A percentile compares a stretch with the other conserved stretches of the same genome.
Evolutionary conservation across 2,888 invertebrate genomes (phyloP).

Genomic region (Nasonia oneida): DNA sequence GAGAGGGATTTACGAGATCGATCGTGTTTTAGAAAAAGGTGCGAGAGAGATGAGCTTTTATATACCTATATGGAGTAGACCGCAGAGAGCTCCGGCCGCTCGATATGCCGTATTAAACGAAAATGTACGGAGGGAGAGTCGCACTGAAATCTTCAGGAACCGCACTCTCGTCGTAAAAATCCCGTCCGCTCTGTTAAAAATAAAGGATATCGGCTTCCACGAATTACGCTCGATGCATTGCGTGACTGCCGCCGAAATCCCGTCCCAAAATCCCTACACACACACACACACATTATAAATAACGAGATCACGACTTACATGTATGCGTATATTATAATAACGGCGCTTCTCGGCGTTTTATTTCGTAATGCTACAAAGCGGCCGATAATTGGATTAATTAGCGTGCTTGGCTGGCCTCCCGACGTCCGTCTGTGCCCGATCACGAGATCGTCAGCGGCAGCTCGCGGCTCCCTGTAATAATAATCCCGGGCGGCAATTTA

Average conservation of each 20-base stretch:
- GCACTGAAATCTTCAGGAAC: neutral
- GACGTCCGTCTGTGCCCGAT: constrained; percentile 24
- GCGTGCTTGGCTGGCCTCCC: constrained; percentile 38
- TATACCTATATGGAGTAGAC: neutral
- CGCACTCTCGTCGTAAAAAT: neutral
- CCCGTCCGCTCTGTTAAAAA: neutral
- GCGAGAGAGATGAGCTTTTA: neutral
- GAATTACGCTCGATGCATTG: constrained; percentile 59
- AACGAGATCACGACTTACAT: constrained; percentile 14
- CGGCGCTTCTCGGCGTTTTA: constrained; percentile 57
- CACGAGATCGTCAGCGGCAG: constrained; percentile 26
- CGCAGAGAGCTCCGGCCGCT: too few species aligned
- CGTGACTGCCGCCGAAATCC: constrained; percentile 59
- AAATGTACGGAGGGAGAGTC: too few species aligned
- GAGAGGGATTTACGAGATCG: constrained; percentile 61
- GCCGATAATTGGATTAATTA: constrained; percentile 62
- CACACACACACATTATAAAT: constrained; percentile 25
- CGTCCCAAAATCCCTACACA: neutral
- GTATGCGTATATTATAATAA: constrained; percentile 54
- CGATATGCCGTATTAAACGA: too few species aligned
- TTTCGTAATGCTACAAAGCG: constrained; percentile 59
- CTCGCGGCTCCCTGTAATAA: constrained; percentile 12
- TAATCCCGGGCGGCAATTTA: too few species aligned
- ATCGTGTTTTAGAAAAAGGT: constrained; percentile 58
- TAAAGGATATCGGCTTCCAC: constrained; percentile 49